A percentile compares a stretch with the other conserved stretches of the same genome.
These are phyloP conservation scores for Gobio occitaniae DNA, from an alignment of 2,797 vertebrate species.

Conservation along the genomic window DNA sequence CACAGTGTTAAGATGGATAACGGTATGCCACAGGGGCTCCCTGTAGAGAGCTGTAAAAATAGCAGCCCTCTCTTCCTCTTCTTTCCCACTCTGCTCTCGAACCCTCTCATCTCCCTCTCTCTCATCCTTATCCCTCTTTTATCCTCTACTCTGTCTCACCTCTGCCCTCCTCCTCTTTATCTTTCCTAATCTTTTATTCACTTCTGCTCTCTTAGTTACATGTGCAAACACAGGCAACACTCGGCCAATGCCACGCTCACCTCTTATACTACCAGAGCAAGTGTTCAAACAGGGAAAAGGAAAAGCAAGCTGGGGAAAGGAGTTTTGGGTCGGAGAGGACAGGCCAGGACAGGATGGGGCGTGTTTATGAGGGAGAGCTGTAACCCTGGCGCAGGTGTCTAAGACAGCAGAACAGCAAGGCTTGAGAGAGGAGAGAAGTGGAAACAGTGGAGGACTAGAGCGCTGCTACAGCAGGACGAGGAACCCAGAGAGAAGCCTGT, in stretches of 20 bases:
- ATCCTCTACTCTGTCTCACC: constrained; percentile 66
- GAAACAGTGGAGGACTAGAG: background rate
- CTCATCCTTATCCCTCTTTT: constrained; percentile 59
- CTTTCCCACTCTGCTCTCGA: constrained; percentile 39
- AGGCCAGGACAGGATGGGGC: background rate
- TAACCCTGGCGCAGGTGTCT: constrained; percentile 43
- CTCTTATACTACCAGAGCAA: background rate
- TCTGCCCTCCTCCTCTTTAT: constrained; percentile 57
- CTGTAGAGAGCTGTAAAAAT: constrained; percentile 52
- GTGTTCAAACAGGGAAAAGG: background rate
- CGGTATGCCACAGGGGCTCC: constrained; percentile 57
- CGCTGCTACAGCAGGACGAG: background rate
- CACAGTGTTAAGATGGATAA: constrained; percentile 60
- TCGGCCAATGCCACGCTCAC: background rate
- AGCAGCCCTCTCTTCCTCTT: constrained; percentile 58
- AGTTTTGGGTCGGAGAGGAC: background rate
- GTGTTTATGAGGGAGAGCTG: constrained; percentile 7
- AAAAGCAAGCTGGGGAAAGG: background rate
- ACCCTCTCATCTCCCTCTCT: constrained; percentile 54
- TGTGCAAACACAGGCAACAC: constrained; percentile 41
- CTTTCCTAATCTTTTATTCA: constrained; percentile 46
- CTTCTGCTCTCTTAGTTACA: constrained; percentile 40
- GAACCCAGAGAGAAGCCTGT: constrained; percentile 4
- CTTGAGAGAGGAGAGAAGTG: constrained; percentile 27
- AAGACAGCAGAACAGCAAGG: constrained; percentile 24